A percentile compares a stretch with the other conserved stretches of the same genome.
phyloP scores from a whole-genome alignment of 2,113 vertebrate species.

The Hippocampus barbouri region DNA sequence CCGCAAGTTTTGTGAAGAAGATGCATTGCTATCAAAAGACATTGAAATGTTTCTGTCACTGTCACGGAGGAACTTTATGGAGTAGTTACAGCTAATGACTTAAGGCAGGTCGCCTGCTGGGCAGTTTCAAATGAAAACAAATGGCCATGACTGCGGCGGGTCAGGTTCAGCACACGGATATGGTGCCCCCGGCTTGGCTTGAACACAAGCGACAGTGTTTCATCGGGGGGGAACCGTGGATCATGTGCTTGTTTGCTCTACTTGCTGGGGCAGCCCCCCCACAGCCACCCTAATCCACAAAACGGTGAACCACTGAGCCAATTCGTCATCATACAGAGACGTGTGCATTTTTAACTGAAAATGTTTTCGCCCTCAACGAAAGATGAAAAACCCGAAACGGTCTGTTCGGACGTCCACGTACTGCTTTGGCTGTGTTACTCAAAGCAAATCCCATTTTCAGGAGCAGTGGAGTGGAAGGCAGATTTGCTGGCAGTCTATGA shows the following conservation, averaged over 20 bases:
- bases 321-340: neutral
- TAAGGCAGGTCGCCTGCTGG: conserved; percentile 11
- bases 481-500: neutral
- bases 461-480: neutral
- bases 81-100: conserved; percentile 13
- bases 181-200: conserved; percentile 8
- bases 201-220: conserved; percentile 5
- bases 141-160: neutral
- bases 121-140: neutral
- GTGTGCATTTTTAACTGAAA: neutral
- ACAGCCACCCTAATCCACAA: neutral
- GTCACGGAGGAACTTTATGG: neutral
- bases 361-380: neutral
- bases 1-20: too few relatives aligned
- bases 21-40: neutral
- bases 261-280: neutral
- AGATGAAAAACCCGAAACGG: neutral
- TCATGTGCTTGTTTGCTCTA: neutral
- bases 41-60: neutral
- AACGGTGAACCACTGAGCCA: neutral
- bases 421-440: neutral
- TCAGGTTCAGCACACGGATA: neutral
- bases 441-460: conserved; percentile 4
- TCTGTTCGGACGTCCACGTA: neutral
- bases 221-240: neutral